Evolutionary conservation across 2,888 invertebrate species (phyloP).

Genomic region (Biston stratarius): DNA sequence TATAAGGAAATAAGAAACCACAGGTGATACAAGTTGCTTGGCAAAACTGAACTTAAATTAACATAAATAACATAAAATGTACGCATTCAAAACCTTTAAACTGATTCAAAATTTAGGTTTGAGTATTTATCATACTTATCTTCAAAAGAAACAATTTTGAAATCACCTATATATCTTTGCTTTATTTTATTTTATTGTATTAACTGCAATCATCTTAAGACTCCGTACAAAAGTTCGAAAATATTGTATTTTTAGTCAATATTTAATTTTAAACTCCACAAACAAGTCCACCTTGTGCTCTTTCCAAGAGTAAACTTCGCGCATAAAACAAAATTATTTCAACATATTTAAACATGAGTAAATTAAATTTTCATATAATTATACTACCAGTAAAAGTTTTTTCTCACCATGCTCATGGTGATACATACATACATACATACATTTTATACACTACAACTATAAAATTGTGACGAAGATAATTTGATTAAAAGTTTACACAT

Average conservation of each 20-base stretch:
- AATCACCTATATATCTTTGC: no score
- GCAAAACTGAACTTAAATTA: no score
- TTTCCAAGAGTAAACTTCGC: neutral
- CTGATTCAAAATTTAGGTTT: no score
- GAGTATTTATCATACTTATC: no score
- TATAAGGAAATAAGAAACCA: conserved; percentile 2
- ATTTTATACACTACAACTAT: neutral
- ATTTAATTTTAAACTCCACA: conserved; percentile 5
- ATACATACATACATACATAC: no score
- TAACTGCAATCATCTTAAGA: no score
- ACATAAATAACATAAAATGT: no score
- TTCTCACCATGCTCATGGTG: conserved; percentile 7
- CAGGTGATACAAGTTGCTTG: neutral
- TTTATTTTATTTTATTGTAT: no score
- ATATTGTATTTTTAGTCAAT: neutral
- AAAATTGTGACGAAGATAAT: neutral
- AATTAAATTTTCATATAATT: conserved; percentile 41
- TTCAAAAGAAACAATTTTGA: no score
- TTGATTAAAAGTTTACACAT: neutral
- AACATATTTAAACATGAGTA: conserved; percentile 17
- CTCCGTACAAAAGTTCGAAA: no score
- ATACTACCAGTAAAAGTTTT: conserved; percentile 27
- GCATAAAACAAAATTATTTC: conserved; percentile 10
- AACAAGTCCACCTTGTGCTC: neutral
- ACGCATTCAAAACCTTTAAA: no score